Base-by-base conservation (phyloP, 2,113 vertebrate genomes). In the Equus quagga region DNA sequence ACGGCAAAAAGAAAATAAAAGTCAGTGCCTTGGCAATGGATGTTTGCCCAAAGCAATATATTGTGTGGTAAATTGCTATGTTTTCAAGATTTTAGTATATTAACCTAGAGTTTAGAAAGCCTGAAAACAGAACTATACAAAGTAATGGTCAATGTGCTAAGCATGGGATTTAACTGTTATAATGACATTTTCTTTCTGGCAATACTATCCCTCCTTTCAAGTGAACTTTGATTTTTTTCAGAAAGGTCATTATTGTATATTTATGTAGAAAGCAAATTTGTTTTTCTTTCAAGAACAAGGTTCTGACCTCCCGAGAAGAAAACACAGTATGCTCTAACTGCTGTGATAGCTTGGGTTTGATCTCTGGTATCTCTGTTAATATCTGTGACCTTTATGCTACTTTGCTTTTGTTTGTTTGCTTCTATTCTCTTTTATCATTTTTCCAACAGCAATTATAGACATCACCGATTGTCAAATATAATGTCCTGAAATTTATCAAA, bases 1-100 rank as follows among this genome's bases (percentile, higher is more conserved):
- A 85, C 41, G 60, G 10, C 60, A 83, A 90, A 92, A 65, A 41
- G 19, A 76, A 96, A 95, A 62, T 21, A 58, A 81, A 91, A 94
- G 5, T n/a, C 33, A 31, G 4, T n/a, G 31, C 21, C 54, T 95
- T 56, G 70, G 36, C 44, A 69, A 49, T 80, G 54, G n/a, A 51
- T 81, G 31, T 72, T 73, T 88, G 41, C 54, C 85, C 79, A 70
- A 85, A 95, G 21, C 5, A 76, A 58, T 36, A 60, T 21, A 19
- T 11, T 72, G 1, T 78, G 6, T 64, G n/a, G 8, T 62, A 79
- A 75, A 46, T 31, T 12, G 0, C 60, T 36, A 89, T 24, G 33
- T 44, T 79, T 97, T 84, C 23, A 94, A 87, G 9, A 80, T 51
- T 67, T 46, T n/a, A 46, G n/a, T 14, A n/a, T 26, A 56, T 72